Evolutionary conservation across 2,888 invertebrate species (phyloP), one percentile per base, ranked within the genome.

Genomic region (Homarus gammarus): DNA sequence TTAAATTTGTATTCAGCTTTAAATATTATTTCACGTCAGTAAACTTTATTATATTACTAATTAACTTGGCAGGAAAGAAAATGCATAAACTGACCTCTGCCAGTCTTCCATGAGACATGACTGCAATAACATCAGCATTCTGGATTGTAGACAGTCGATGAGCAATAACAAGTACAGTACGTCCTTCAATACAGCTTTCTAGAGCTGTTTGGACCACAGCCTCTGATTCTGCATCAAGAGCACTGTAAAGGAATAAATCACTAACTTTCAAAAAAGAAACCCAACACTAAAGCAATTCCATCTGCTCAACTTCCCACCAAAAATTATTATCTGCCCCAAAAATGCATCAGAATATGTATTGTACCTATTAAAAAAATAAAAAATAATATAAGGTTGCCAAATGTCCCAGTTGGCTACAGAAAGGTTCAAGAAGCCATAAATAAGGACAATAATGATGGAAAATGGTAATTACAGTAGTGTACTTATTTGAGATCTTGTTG

Each of bases 131-230:
- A 93, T 99, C 98, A 0, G 99, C 99, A 93, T 97, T 96, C 93
- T 96, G 96, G 88, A 99, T 96, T 0, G 99, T 99, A 56, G 98
- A 98, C 87, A 99, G 95, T 40, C 99, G 95, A 94, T 99, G 99
- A 2, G 99, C 99, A 92, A 99, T 99, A 0, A 99, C 96, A n/a
- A 99, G 94, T 0, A 98, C 98, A 0, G 99, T 99, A 89, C 98
- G 95, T 1, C 98, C 97, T 93, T 96, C 95, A 8, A 96, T 96
- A 0, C 97, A 98, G 15, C 95, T 95, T 93, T 99, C 98, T 78
- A 99, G 93, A 0, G 99, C 98, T 70, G 96, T 96, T 93, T 98
- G 98, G 0, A 99, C 98, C 44, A 97, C 95, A 93, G 97, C 96
- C 94, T 99, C 99, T 82, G 98, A 98, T 92, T 98, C 97, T 0